Conservation (phyloP, 64 coral and sea anemone species). For the Actinia tenebrosa region DNA sequence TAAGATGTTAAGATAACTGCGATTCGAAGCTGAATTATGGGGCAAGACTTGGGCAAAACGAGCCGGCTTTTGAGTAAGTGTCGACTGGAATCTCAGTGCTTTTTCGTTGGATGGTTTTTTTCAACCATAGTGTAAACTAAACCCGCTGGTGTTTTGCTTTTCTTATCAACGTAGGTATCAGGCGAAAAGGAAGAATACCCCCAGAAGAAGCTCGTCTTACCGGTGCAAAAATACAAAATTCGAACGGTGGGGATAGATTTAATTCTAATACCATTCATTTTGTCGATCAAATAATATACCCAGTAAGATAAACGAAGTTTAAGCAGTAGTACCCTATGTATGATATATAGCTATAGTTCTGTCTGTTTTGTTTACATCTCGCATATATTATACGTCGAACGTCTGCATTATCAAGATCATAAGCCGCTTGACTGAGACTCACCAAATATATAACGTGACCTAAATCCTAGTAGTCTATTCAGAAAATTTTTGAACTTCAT, state of each 20-base stretch:
- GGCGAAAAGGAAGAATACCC: slow-evolving; percentile 46
- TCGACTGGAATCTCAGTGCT: not conserved
- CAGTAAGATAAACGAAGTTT: not conserved
- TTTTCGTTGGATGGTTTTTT: not conserved
- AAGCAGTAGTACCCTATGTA: not conserved
- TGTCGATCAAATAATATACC: not conserved
- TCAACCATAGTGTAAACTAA: not conserved
- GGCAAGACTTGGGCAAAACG: slow-evolving; percentile 66
- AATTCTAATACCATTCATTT: not conserved
- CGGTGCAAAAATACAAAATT: not conserved
- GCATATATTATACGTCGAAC: no score
- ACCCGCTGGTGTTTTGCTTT: not conserved
- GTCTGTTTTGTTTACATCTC: not conserved
- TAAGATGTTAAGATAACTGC: not conserved
- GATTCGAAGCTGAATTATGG: slow-evolving; percentile 21
- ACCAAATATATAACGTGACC: not conserved
- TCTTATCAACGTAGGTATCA: slow-evolving; percentile 25
- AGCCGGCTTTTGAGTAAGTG: slow-evolving; percentile 63
- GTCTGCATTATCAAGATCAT: not conserved
- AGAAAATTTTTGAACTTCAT: not conserved
- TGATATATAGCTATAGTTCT: not conserved
- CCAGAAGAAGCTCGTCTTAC: slow-evolving; percentile 22
- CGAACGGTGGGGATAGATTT: not conserved
- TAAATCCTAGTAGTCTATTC: not conserved
- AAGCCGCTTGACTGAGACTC: not conserved